Percentiles rank a stretch among this genome's conserved stretches.
phyloP scores from a whole-genome alignment of 92 coral and sea anemone species.

The Parazoanthus darwini region DNA sequence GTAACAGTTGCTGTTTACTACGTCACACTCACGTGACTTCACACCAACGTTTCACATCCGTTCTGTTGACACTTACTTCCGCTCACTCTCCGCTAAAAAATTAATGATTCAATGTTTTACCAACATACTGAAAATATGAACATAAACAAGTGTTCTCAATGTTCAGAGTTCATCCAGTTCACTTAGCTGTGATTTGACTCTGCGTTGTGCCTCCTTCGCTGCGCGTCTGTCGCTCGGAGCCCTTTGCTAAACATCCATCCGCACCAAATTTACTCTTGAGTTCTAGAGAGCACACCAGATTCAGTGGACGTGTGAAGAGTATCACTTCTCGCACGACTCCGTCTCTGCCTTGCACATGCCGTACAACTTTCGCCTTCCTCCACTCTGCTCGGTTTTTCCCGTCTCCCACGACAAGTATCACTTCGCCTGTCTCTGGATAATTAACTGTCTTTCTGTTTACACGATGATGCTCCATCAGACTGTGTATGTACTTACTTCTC shows the following conservation, averaged over 20 bases:
- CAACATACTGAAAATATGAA: no score
- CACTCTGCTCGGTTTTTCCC: slow-evolving; percentile 66
- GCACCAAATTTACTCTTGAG: background rate
- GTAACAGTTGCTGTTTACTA: no score
- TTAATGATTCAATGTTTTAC: no score
- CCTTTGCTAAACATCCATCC: slow-evolving; percentile 12
- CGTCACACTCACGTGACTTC: slow-evolving; percentile 3
- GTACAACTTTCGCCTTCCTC: slow-evolving; percentile 52
- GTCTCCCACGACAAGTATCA: slow-evolving; percentile 62
- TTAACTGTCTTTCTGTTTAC: background rate
- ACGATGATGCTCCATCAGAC: slow-evolving; percentile 69
- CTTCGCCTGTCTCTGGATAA: slow-evolving; percentile 57
- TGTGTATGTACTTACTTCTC: slow-evolving; percentile 33
- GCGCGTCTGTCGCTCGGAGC: slow-evolving; percentile 27
- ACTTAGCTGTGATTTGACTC: slow-evolving; percentile 34
- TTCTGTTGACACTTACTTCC: slow-evolving; percentile 20
- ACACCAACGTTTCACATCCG: slow-evolving; percentile 14
- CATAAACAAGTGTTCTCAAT: slow-evolving; percentile 10
- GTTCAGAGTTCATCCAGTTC: slow-evolving; percentile 30
- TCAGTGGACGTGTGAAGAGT: slow-evolving; percentile 38
- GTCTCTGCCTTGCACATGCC: slow-evolving; percentile 57
- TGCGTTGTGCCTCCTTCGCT: slow-evolving; percentile 24
- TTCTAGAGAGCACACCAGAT: slow-evolving; percentile 46
- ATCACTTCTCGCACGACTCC: slow-evolving; percentile 46
- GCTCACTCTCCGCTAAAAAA: no score